These are phyloP conservation scores for Rhagonycha fulva DNA, from an alignment of 2,888 invertebrate genomes.

Conservation along the genomic window DNA sequence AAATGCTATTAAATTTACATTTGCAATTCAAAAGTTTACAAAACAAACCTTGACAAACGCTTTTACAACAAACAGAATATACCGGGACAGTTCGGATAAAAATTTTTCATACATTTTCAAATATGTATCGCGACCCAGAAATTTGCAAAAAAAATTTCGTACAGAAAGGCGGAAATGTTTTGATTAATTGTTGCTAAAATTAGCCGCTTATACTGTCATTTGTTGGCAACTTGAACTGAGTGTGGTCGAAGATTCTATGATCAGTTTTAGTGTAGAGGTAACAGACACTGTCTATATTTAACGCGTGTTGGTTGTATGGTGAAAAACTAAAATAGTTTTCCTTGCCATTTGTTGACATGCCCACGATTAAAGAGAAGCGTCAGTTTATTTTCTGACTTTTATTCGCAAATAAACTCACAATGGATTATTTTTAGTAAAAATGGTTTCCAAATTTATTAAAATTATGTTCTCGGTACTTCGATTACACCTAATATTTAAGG, in stretches of 20 bases:
- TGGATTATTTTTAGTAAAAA: not conserved
- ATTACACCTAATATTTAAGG: not conserved
- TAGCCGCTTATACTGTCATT: not conserved
- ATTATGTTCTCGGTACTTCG: not conserved
- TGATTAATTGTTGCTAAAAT: slow-evolving; percentile 1
- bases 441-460: not conserved
- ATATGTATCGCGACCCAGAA: too few relatives aligned
- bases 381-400: not conserved
- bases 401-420: not conserved
- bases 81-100: not conserved
- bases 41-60: not conserved
- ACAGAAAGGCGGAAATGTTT: not conserved
- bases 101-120: too few relatives aligned
- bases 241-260: not conserved
- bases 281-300: slow-evolving; percentile 12
- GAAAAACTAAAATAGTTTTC: not conserved
- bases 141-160: not conserved
- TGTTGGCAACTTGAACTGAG: not conserved
- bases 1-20: not conserved
- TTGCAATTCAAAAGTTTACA: not conserved
- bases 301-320: not conserved
- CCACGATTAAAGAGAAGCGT: not conserved
- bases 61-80: not conserved
- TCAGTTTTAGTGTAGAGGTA: slow-evolving; percentile 12
- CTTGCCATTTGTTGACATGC: not conserved